Evolutionary conservation across 2,888 invertebrate genomes (phyloP).

Genomic region (Platynereis dumerilii): DNA sequence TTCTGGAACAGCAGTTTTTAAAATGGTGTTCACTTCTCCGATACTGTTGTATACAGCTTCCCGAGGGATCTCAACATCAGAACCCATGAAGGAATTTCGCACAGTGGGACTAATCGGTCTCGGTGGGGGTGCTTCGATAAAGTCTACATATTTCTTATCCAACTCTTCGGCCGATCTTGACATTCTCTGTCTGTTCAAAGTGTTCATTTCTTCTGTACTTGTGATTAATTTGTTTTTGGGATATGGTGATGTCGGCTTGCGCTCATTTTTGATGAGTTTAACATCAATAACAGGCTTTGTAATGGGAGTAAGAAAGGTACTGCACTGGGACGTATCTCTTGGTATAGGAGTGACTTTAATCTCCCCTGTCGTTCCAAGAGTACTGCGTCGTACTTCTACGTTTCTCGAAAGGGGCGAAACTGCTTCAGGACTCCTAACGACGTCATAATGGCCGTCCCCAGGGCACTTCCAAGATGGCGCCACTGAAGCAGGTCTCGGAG

Average conservation of each 20-base stretch:
- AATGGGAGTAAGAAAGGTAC: background rate
- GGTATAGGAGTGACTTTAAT: too few species aligned
- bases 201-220: constrained; percentile 1
- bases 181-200: background rate
- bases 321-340: too few species aligned
- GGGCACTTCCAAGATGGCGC: too few species aligned
- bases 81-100: constrained; percentile 15
- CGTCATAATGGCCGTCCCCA: too few species aligned
- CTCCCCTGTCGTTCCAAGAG: constrained; percentile 1
- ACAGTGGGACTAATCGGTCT: constrained; percentile 11
- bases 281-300: constrained; percentile 18
- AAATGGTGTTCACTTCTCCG: constrained; percentile 25
- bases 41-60: constrained; percentile 20
- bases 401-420: too few species aligned
- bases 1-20: constrained; percentile 19
- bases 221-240: background rate
- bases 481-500: too few species aligned
- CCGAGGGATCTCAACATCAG: constrained; percentile 8
- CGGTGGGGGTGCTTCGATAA: background rate
- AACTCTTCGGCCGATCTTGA: constrained; percentile 15
- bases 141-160: constrained; percentile 5
- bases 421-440: too few species aligned
- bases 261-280: constrained; percentile 18
- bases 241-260: constrained; percentile 3
- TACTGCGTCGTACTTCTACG: background rate